Conservation (phyloP, 2,888 invertebrate species). For the Erannis defoliaria region DNA sequence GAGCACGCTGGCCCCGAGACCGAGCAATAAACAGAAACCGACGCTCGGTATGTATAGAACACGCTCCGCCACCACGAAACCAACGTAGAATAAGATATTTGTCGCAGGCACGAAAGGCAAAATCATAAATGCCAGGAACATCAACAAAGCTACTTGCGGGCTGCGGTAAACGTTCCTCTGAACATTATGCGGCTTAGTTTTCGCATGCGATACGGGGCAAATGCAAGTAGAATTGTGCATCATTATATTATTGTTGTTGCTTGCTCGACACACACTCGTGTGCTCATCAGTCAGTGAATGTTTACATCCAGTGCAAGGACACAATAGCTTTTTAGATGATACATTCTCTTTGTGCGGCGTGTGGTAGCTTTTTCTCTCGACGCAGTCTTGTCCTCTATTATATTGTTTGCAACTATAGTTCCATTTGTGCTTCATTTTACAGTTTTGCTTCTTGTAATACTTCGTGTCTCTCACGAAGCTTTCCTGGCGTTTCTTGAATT, state of each 20-base stretch:
- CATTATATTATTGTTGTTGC: conserved; percentile 90
- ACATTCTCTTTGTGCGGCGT: conserved; percentile 72
- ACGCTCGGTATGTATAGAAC: conserved; percentile 98
- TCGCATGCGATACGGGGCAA: conserved; percentile 66
- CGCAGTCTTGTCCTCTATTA: conserved; percentile 74
- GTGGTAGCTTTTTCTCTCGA: conserved; percentile 74
- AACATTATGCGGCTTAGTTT: conserved; percentile 63
- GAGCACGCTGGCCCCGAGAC: conserved; percentile 88
- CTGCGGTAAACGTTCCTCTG: conserved; percentile 70
- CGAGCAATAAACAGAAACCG: conserved; percentile 96
- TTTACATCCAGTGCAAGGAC: conserved; percentile 89
- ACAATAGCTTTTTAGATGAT: conserved; percentile 74
- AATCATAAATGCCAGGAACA: conserved; percentile 92
- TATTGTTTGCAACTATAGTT: conserved; percentile 76
- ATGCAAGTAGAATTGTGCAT: conserved; percentile 83
- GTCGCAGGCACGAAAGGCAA: conserved; percentile 98
- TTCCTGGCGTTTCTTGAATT: conserved; percentile 73
- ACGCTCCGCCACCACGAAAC: conserved; percentile 98
- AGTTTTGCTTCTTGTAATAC: conserved; percentile 75
- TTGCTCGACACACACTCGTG: conserved; percentile 89
- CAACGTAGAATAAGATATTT: conserved; percentile 98
- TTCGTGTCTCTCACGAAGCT: conserved; percentile 66
- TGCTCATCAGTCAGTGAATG: conserved; percentile 89
- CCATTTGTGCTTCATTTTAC: conserved; percentile 78
- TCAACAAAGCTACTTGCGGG: conserved; percentile 81